Base-by-base conservation (phyloP, 1,140 invertebrate genomes). In the Lepidurus arcticus region DNA sequence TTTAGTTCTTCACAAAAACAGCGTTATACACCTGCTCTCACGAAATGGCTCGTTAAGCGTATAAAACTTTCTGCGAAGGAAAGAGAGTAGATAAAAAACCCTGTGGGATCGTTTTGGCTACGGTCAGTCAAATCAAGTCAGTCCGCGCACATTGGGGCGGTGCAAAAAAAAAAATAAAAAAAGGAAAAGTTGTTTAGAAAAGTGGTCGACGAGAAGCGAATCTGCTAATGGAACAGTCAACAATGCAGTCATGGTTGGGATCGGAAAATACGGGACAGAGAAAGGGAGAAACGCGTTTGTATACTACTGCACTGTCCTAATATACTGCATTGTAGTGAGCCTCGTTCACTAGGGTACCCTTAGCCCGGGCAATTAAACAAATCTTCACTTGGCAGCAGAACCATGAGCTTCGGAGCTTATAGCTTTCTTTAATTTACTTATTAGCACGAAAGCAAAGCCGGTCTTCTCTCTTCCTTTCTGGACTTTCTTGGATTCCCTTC, bases 141-240 rank as follows among this genome's bases (percentile, higher is more conserved):
- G 16, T 47, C 5, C 53, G 53, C 8, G 53, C 53, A 7, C 8
- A n/a, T 16, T 13, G 53, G 13, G 21, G 53, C 21, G 53, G 34
- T 34, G 34, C 34, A 4, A 34, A 34, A 34, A 34, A 34, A 26
- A 1, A 1, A 26, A 26, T 1, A 26, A 1, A 65, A 65, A 65
- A 65, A 7, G 53, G n/a, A 65, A 65, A 65, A 65, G 53, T 65
- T 65, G 53, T 65, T 65, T 65, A 21, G 53, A 65, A 65, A 65
- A 9, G 53, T 21, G 53, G 53, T 65, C 53, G 53, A 65, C 2
- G 2, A 34, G 34, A 16, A n/a, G 53, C 53, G 53, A 65, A 65
- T 65, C 53, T 21, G 16, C 53, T 65, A 65, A 65, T 65, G 13
- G 53, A 65, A 65, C 53, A 13, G 53, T 65, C 53, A 65, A 65